These are phyloP conservation scores for Drosophila sechellia DNA, from an alignment of 1,140 invertebrate genomes.

Conservation along the genomic window DNA sequence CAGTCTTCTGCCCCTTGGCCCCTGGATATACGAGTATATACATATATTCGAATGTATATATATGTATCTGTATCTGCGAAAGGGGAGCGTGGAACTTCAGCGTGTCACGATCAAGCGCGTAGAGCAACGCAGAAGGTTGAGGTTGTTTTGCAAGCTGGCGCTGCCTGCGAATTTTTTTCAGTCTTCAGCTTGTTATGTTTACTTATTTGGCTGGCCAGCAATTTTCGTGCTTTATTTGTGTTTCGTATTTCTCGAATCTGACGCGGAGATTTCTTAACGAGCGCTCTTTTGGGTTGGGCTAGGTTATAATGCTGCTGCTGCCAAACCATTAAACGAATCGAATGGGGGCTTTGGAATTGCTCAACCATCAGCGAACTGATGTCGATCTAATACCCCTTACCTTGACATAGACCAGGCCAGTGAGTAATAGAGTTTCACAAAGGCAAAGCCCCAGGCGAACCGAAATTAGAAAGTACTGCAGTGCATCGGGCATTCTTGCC, in stretches of 20 bases:
- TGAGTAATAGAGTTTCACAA: slow-evolving; percentile 68
- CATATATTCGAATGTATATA: background rate
- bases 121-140: slow-evolving; percentile 72
- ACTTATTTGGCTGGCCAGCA: slow-evolving; percentile 26
- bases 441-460: slow-evolving; percentile 41
- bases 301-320: slow-evolving; percentile 60
- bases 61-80: slow-evolving; percentile 10
- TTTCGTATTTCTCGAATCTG: slow-evolving; percentile 18
- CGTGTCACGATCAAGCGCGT: slow-evolving; percentile 68
- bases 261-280: slow-evolving; percentile 46
- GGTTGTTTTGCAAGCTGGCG: slow-evolving; percentile 65
- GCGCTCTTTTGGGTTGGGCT: slow-evolving; percentile 65
- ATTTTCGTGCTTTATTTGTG: slow-evolving; percentile 19
- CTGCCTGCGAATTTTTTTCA: slow-evolving; percentile 30
- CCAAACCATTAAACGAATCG: slow-evolving; percentile 57
- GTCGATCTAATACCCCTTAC: slow-evolving; percentile 66
- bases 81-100: slow-evolving; percentile 50
- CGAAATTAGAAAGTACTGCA: slow-evolving; percentile 40
- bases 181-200: slow-evolving; percentile 37
- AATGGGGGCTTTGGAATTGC: slow-evolving; percentile 49
- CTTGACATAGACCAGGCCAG: slow-evolving; percentile 60
- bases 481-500: slow-evolving; percentile 38
- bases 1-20: slow-evolving; percentile 9
- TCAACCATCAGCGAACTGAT: slow-evolving; percentile 49
- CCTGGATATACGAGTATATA: too few species aligned